Evolutionary conservation across 2,113 vertebrate species (phyloP).

Genomic region (Poicephalus meyeri): DNA sequence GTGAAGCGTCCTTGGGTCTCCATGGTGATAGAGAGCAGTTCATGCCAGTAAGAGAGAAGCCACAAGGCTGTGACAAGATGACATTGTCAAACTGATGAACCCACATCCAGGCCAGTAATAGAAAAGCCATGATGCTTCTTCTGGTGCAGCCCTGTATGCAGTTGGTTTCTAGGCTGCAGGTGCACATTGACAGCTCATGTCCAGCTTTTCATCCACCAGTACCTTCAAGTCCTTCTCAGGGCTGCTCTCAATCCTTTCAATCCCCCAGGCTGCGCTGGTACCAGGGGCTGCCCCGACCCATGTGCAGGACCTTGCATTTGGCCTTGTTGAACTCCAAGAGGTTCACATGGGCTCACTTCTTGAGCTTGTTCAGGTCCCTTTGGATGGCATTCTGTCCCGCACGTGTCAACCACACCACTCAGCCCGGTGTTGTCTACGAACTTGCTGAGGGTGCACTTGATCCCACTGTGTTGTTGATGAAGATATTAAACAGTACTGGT

Average conservation of each 20-base stretch:
- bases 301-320: background rate
- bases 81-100: background rate
- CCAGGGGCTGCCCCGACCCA: background rate
- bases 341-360: background rate
- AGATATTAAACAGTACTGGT: background rate
- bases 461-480: background rate
- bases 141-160: background rate
- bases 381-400: background rate
- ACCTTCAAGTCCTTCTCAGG: background rate
- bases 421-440: background rate
- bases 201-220: background rate
- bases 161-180: background rate
- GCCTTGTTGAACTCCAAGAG: background rate
- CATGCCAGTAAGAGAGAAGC: background rate
- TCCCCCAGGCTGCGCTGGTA: background rate
- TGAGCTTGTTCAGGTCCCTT: background rate
- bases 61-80: background rate
- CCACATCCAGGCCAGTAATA: background rate
- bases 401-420: background rate
- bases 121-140: background rate
- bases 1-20: accelerated
- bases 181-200: background rate
- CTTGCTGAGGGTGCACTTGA: background rate
- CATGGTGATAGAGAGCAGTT: background rate
- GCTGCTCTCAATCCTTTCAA: background rate